phyloP scores from a whole-genome alignment of 1,140 invertebrate genomes.

The Zaprionus vittiger region DNA sequence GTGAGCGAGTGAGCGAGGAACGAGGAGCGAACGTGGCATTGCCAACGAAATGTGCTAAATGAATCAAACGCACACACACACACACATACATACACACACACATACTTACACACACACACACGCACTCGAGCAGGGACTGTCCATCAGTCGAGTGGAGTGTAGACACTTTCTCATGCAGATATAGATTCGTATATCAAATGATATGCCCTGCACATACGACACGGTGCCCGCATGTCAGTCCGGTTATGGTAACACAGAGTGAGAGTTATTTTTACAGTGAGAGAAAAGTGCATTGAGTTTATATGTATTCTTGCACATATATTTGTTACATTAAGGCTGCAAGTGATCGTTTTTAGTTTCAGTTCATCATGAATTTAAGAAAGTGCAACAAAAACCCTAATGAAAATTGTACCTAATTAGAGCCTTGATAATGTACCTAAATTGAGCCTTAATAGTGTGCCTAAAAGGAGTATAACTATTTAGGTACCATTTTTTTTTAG shows the following conservation, averaged over 20 bases:
- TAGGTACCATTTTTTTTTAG: too few relatives aligned
- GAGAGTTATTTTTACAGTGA: conserved; percentile 2
- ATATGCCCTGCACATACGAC: conserved; percentile 10
- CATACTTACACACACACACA: neutral
- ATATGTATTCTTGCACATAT: neutral
- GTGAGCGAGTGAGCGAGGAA: neutral
- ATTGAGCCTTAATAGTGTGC: too few relatives aligned
- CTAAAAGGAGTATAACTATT: too few relatives aligned
- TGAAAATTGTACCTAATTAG: too few relatives aligned
- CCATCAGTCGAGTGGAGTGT: neutral
- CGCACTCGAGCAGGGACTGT: neutral
- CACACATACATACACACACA: neutral
- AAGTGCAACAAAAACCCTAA: too few relatives aligned
- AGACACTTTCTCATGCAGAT: conserved; percentile 9
- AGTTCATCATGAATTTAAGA: neutral
- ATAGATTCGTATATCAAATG: conserved; percentile 40
- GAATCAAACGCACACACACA: conserved; percentile 45
- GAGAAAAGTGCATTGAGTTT: neutral
- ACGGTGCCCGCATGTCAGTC: conserved; percentile 13
- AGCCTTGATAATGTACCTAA: too few relatives aligned
- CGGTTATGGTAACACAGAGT: conserved; percentile 13
- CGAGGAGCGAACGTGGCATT: conserved; percentile 40
- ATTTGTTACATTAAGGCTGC: neutral
- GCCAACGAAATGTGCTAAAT: conserved; percentile 38
- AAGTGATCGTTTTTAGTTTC: neutral